Evolutionary conservation across 2,797 vertebrate species (phyloP).

Genomic region (Valencia hispanica): DNA sequence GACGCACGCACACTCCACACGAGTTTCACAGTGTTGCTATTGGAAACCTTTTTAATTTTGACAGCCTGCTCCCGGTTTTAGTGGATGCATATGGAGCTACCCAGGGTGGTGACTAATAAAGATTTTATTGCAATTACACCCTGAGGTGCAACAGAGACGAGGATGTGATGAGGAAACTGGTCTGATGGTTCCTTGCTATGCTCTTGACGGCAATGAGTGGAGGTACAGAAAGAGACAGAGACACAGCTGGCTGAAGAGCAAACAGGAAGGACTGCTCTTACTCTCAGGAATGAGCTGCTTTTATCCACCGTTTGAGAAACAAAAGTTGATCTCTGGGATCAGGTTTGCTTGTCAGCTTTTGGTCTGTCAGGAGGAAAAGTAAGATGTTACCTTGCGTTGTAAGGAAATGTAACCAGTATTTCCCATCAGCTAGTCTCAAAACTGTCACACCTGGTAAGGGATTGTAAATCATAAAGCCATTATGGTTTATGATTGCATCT

Average conservation of each 20-base stretch:
- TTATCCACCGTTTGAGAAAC: background rate
- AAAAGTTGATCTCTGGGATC: background rate
- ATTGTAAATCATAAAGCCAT: background rate
- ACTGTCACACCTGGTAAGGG: background rate
- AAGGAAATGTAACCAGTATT: background rate
- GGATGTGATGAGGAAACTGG: constrained; percentile 41
- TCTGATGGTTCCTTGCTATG: constrained; percentile 44
- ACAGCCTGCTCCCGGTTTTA: constrained; percentile 51
- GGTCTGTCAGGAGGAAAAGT: background rate
- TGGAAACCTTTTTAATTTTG: constrained; percentile 65
- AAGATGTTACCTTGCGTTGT: background rate
- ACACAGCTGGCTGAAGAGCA: background rate
- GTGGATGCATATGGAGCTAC: constrained; percentile 43
- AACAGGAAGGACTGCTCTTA: constrained; percentile 1
- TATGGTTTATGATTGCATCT: background rate
- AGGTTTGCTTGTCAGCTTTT: background rate
- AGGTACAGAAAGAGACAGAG: constrained; percentile 18
- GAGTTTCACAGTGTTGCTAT: constrained; percentile 59
- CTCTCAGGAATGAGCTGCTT: background rate
- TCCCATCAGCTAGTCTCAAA: background rate
- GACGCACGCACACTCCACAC: constrained; percentile 12
- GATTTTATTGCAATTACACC: constrained; percentile 64
- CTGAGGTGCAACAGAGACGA: constrained; percentile 41
- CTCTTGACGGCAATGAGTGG: constrained; percentile 16
- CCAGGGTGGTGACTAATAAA: constrained; percentile 59